These are phyloP conservation scores for Macroglossus sobrinus DNA, from an alignment of 2,113 vertebrate genomes.

Conservation along the genomic window DNA sequence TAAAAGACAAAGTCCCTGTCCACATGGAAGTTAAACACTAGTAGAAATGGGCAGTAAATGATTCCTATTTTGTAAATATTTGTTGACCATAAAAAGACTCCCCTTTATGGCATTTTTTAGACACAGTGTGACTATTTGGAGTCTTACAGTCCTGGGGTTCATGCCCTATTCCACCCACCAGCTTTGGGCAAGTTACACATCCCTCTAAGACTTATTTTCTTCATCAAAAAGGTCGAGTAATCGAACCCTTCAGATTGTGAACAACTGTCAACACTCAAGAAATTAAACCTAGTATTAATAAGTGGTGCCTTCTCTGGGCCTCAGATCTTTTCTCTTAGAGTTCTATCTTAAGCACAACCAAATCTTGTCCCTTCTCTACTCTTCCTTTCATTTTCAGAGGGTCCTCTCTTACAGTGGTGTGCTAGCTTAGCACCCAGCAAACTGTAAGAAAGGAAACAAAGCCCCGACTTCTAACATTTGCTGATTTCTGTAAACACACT, in stretches of 20 bases:
- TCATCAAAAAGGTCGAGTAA: not conserved
- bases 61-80: not conserved
- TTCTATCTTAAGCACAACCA: not conserved
- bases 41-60: not conserved
- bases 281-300: not conserved
- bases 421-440: not conserved
- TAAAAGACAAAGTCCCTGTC: not conserved
- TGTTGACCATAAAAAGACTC: not conserved
- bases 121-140: not conserved
- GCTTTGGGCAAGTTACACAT: not conserved
- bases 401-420: not conserved
- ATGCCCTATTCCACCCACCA: not conserved
- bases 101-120: not conserved
- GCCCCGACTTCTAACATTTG: not conserved
- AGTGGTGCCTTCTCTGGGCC: not conserved
- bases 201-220: not conserved
- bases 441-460: not conserved
- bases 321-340: not conserved
- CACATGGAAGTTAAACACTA: not conserved
- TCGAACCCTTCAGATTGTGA: not conserved
- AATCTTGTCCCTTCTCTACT: not conserved
- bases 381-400: not conserved
- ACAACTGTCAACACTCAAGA: rapidly evolving
- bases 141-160: not conserved
- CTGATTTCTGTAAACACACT: not conserved